Base-by-base conservation (phyloP, 35 echinoderm and acorn worm genomes). In the Diadema setosum region DNA sequence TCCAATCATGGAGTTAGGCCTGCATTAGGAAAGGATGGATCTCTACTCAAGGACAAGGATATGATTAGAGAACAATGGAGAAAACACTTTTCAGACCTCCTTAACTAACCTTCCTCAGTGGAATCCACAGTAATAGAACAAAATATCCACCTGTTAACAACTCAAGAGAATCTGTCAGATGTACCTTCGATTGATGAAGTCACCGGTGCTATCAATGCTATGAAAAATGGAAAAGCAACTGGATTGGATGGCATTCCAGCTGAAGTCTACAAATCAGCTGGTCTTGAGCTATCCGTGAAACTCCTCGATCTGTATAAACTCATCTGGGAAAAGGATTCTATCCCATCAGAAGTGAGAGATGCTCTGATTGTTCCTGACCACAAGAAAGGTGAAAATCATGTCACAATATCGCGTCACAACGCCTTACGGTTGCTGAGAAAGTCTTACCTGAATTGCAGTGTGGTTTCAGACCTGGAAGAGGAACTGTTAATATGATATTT, bases 401-500 rank as follows among this genome's bases (percentile, higher is more conserved):
- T 55, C 12, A 55, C 49, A 55, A 55, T n/a, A n/a, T n/a, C n/a
- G n/a, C 41, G 0, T 40, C 3, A 78, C 73, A 23, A 17, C 8
- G 33, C 34, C 48, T 49, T n/a, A n/a, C 83, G 32, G 45, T 81
- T 81, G 65, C 55, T 34, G 67, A 92, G 42, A 17, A 39, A 76
- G 48, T 59, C 24, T 30, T 87, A 11, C 84, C 84, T 5, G 84
- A 87, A 75, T 52, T 57, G 1, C 86, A 93, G 44, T 89, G 91
- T 84, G 73, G 92, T 48, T 94, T 90, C 56, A 32, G 92, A 11
- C 17, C 63, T 18, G 56, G 56, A 23, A 40, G 91, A 16, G 46
- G 58, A n/a, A 93, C 91, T 5, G 23, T 43, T 37, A 80, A 93
- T 42, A 88, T 93, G 91, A 76, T 94, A 37, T 94, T 94, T 73